A percentile compares a stretch with the other conserved stretches of the same genome.
phyloP scores from a whole-genome alignment of 1,140 invertebrate species.

The Leptopilina clavipes region DNA sequence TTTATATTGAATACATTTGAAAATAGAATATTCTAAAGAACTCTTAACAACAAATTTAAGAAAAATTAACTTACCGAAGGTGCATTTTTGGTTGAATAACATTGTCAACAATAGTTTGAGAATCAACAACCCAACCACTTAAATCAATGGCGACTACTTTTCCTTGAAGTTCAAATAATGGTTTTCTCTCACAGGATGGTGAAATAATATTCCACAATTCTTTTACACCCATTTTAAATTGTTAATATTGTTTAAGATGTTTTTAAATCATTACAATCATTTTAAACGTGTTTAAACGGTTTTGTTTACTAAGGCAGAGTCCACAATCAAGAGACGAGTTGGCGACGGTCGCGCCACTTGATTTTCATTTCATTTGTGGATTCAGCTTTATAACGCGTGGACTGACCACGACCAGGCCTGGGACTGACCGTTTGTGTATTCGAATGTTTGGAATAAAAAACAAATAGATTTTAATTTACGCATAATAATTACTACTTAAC shows the following conservation, averaged over 20 bases:
- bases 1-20: background rate
- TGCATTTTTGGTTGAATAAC: slow-evolving; percentile 83
- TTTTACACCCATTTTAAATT: slow-evolving; percentile 83
- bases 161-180: slow-evolving; percentile 83
- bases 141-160: slow-evolving; percentile 86
- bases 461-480: slow-evolving; percentile 5
- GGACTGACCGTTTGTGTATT: no score
- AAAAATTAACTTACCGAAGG: slow-evolving; percentile 77
- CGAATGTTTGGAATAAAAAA: background rate
- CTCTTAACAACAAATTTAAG: slow-evolving; percentile 35
- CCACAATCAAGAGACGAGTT: no score
- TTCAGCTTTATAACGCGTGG: no score
- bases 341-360: no score
- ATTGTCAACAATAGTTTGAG: slow-evolving; percentile 83
- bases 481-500: background rate
- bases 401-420: no score
- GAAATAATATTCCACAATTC: slow-evolving; percentile 85
- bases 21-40: slow-evolving; percentile 33
- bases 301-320: slow-evolving; percentile 26
- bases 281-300: background rate
- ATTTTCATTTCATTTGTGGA: no score
- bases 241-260: background rate
- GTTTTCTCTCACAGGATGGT: slow-evolving; percentile 82
- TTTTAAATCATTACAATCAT: background rate
- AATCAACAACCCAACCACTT: slow-evolving; percentile 88